These are phyloP conservation scores for Pandemis cinnamomeana DNA, from an alignment of 2,888 invertebrate genomes.

Conservation along the genomic window DNA sequence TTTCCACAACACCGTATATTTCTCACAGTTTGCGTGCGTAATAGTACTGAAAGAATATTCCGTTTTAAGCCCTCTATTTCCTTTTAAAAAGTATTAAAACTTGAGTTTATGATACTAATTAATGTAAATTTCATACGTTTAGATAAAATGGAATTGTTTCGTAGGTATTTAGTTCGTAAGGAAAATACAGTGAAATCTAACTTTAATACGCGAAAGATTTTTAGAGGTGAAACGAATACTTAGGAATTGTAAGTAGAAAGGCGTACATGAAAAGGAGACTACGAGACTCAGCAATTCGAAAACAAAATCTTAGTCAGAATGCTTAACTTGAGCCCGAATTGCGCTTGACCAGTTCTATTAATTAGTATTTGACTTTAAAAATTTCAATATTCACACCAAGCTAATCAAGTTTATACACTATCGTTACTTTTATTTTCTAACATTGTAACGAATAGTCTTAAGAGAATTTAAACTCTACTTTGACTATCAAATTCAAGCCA, in stretches of 20 bases:
- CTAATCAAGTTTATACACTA: background rate
- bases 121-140: slow-evolving; percentile 1
- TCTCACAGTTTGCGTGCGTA: slow-evolving; percentile 11
- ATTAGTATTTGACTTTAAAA: too few species aligned
- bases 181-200: background rate
- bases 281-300: too few species aligned
- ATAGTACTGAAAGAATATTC: slow-evolving; percentile 13
- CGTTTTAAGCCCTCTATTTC: background rate
- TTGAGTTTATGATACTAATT: background rate
- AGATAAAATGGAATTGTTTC: background rate
- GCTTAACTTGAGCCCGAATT: too few species aligned
- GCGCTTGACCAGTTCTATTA: too few species aligned
- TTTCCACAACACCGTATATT: background rate
- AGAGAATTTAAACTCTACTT: background rate
- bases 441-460: too few species aligned
- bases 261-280: too few species aligned
- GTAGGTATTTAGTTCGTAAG: background rate
- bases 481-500: background rate
- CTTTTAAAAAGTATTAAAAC: background rate
- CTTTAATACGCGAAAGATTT: too few species aligned
- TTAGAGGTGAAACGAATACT: too few species aligned
- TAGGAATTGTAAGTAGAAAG: too few species aligned
- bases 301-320: too few species aligned
- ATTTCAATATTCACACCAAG: too few species aligned
- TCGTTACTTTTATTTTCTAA: background rate